phyloP scores from a whole-genome alignment of 30 jellyfish, hydroid and myxozoan species.

The Haliclystus octoradiatus region DNA sequence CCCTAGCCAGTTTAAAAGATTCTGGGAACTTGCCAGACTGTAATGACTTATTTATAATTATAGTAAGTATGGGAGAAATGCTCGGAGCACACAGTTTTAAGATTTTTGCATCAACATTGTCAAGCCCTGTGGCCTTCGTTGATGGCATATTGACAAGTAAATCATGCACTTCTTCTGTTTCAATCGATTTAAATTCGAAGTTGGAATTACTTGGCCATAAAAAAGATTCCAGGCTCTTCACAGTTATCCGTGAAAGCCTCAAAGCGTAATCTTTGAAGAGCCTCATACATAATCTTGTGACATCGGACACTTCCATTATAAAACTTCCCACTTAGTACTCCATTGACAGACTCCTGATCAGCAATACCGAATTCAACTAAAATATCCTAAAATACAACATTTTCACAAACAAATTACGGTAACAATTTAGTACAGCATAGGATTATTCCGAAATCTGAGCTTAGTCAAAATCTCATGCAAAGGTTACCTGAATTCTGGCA shows the following conservation, averaged over 20 bases:
- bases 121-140: too few relatives aligned
- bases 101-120: not conserved
- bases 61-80: not conserved
- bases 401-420: too few relatives aligned
- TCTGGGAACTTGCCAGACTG: not conserved
- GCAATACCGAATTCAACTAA: slow-evolving; percentile 32
- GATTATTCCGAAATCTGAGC: too few relatives aligned
- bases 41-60: not conserved
- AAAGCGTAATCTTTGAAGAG: not conserved
- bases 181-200: too few relatives aligned
- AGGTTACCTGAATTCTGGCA: slow-evolving; percentile 11
- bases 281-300: slow-evolving; percentile 27
- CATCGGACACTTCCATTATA: slow-evolving; percentile 25
- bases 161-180: too few relatives aligned
- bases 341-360: slow-evolving; percentile 34
- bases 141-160: too few relatives aligned
- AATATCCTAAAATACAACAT: slow-evolving; percentile 5
- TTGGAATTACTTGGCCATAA: too few relatives aligned
- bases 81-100: not conserved
- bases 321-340: slow-evolving; percentile 43
- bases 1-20: not conserved
- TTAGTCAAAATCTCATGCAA: not conserved
- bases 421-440: too few relatives aligned
- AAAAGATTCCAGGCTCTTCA: too few relatives aligned
- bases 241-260: not conserved